Base-by-base conservation (phyloP, 2,113 vertebrate genomes). In the Bufo gargarizans region DNA sequence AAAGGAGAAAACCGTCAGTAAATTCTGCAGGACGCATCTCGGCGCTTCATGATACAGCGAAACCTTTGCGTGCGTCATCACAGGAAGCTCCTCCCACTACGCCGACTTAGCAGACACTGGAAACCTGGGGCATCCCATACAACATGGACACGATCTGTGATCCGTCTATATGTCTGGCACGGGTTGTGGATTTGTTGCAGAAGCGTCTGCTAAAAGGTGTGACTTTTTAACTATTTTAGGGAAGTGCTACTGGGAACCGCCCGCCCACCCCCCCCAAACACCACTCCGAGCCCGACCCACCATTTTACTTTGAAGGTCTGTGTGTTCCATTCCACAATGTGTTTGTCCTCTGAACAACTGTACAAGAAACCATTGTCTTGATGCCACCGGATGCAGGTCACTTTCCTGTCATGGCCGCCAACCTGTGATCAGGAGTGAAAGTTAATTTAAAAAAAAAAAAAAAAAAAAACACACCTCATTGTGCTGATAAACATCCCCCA, bases 371-470 rank as follows among this genome's bases (percentile, higher is more conserved):
- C 94, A 87, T 95, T 96, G 69, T 97, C 94, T 63, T 95, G 96
- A 89, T 99, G 97, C 97, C 98, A 99, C 92, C 97, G 95, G 86
- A 98, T 94, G 90, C 96, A 97, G 90, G 98, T 98, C 71, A 99
- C 96, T 90, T 92, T 95, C 88, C 90, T 96, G 89, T 95, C 96
- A 81, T 99, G 98, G 76, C 96, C 97, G 90, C 96, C 98, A 77
- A 94, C 96, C 98, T 99, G 85, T 2, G 72, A 53, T 84, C 89
- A 69, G 76, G 5, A 77, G 56, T 12, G 20, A 9, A 43, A 58
- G 55, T 81, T 56, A 78, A 49, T 74, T 8, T 8, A 47, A 16
- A 6, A 19, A 17, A 19, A 19, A 61, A 61, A 17, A 61, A 61
- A 17, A 61, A 4, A 2, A 3, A 17, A 19, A 61, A 3, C 1